Evolutionary conservation across 2,888 invertebrate genomes (phyloP).

Genomic region (Pyrochroa serraticornis): DNA sequence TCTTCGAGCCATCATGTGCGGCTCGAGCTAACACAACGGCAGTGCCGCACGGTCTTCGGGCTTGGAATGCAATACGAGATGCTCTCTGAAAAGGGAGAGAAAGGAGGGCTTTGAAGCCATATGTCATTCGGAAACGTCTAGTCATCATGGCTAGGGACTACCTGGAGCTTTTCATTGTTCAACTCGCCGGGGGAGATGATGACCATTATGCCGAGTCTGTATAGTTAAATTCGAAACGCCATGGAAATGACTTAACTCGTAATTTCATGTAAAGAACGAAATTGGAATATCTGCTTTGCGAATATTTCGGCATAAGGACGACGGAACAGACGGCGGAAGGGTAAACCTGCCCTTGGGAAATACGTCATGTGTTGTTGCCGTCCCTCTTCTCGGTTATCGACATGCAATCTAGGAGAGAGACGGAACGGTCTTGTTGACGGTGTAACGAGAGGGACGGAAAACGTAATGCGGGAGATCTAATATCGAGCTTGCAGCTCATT

Average conservation of each 20-base stretch:
- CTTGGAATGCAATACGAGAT: slow-evolving; percentile 29
- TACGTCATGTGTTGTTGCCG: slow-evolving; percentile 26
- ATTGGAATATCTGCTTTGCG: slow-evolving; percentile 6
- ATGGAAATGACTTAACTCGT: neutral
- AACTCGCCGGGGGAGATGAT: neutral
- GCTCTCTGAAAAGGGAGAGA: slow-evolving; percentile 21
- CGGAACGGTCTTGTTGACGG: neutral
- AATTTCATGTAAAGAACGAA: slow-evolving; percentile 31
- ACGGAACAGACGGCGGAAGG: slow-evolving; percentile 8
- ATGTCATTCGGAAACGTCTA: slow-evolving; percentile 28
- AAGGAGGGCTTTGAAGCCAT: slow-evolving; percentile 29
- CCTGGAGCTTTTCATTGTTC: slow-evolving; percentile 6
- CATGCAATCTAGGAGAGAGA: slow-evolving; percentile 18
- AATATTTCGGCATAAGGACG: neutral
- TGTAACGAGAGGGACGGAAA: slow-evolving; percentile 4
- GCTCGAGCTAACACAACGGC: too few relatives aligned
- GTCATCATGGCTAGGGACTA: slow-evolving; percentile 27
- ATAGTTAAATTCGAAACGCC: slow-evolving; percentile 17
- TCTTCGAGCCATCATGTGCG: slow-evolving; percentile 19
- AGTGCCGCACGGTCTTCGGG: slow-evolving; percentile 14
- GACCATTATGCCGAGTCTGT: slow-evolving; percentile 5
- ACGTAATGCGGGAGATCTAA: slow-evolving; percentile 18
- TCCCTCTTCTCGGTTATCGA: slow-evolving; percentile 10
- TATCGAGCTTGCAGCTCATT: neutral
- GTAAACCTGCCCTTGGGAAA: slow-evolving; percentile 33